phyloP scores from a whole-genome alignment of 2,797 vertebrate species.

The Gymnothorax javanicus region DNA sequence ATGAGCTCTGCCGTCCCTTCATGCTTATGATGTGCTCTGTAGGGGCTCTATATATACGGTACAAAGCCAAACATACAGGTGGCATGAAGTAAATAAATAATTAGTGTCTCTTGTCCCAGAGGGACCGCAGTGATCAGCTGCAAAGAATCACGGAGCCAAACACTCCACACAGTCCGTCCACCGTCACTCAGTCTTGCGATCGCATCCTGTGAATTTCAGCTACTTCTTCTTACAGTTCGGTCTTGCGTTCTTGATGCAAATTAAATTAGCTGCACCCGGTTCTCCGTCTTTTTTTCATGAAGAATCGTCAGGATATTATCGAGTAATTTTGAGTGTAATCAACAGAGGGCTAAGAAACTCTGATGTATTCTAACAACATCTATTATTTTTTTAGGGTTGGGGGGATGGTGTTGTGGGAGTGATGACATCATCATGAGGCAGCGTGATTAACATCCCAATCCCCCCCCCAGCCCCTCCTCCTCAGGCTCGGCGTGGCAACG shows the following conservation, averaged over 20 bases:
- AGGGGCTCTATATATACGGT: not conserved
- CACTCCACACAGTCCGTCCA: not conserved
- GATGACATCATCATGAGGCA: not conserved
- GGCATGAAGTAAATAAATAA: not conserved
- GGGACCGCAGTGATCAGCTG: not conserved
- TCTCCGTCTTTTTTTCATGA: not conserved
- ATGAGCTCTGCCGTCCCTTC: not conserved
- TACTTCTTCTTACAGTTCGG: not conserved
- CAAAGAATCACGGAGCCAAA: not conserved
- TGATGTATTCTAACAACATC: not conserved
- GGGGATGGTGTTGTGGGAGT: not conserved
- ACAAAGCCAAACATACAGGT: not conserved
- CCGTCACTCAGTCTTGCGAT: not conserved
- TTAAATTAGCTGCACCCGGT: too few species aligned
- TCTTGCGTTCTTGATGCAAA: not conserved
- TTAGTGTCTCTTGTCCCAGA: not conserved
- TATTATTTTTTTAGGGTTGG: not conserved
- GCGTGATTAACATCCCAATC: not conserved
- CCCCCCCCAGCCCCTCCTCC: not conserved
- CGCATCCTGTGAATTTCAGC: not conserved
- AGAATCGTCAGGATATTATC: not conserved
- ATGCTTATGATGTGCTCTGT: not conserved
- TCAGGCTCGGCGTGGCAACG: not conserved
- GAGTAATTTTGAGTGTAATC: not conserved
- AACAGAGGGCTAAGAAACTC: not conserved